A percentile compares a stretch with the other conserved stretches of the same genome.
These are phyloP conservation scores for Nomada ferruginata DNA, from an alignment of 2,888 invertebrate species.

Conservation along the genomic window DNA sequence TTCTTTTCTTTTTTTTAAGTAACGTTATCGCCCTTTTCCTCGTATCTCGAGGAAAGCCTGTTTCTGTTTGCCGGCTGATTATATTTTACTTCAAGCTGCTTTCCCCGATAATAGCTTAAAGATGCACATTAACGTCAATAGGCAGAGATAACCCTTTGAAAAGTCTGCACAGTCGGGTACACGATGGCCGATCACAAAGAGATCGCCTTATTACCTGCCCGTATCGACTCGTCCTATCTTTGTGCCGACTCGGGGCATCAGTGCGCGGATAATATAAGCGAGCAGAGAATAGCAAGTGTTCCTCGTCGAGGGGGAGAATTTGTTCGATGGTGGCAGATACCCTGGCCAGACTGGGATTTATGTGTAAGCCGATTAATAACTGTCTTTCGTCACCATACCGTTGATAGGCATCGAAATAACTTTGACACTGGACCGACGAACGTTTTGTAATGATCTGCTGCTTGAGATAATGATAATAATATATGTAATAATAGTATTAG, in stretches of 20 bases:
- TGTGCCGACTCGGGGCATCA: slow-evolving; percentile 50
- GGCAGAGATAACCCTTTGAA: slow-evolving; percentile 59
- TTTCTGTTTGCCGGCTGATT: slow-evolving; percentile 36
- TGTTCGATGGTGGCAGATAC: slow-evolving; percentile 24
- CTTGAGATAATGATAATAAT: too few relatives aligned
- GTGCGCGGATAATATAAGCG: slow-evolving; percentile 51
- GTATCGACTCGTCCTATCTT: slow-evolving; percentile 66
- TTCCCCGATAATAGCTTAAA: slow-evolving; percentile 54
- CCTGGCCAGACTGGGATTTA: background rate
- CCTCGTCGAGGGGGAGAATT: slow-evolving; percentile 27
- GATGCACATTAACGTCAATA: slow-evolving; percentile 56
- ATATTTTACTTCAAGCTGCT: slow-evolving; percentile 48
- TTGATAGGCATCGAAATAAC: background rate
- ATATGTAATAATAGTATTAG: too few relatives aligned
- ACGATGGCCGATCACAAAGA: slow-evolving; percentile 64
- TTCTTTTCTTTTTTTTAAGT: background rate
- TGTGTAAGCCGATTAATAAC: slow-evolving; percentile 19
- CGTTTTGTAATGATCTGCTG: background rate
- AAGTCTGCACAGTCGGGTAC: slow-evolving; percentile 59
- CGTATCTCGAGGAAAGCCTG: background rate
- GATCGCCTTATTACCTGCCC: slow-evolving; percentile 66
- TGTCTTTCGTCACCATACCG: background rate
- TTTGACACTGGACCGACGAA: background rate
- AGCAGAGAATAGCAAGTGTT: slow-evolving; percentile 44
- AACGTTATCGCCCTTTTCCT: background rate